phyloP scores from a whole-genome alignment of 2,888 invertebrate genomes.

The Ectropis crepuscularia region DNA sequence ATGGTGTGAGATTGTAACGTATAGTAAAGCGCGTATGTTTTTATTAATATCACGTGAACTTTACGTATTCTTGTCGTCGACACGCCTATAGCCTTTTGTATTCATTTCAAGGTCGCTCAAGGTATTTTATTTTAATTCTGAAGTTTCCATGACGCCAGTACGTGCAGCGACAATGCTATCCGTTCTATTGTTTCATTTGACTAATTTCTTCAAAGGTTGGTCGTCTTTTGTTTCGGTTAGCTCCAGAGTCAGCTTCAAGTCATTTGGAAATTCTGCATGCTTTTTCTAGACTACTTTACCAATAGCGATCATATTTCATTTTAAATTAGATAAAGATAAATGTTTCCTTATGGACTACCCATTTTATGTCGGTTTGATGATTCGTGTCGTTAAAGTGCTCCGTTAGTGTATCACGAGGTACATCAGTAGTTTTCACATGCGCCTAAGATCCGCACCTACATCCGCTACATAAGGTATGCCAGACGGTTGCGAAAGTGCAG shows the following conservation, averaged over 20 bases:
- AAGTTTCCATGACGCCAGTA: conserved; percentile 24
- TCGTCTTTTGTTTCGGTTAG: conserved; percentile 18
- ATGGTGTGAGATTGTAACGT: conserved; percentile 29
- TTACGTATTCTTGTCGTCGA: conserved; percentile 38
- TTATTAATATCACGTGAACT: conserved; percentile 41
- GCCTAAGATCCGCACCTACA: conserved; percentile 34
- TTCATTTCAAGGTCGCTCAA: conserved; percentile 28
- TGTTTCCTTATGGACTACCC: no score
- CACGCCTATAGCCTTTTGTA: conserved; percentile 26
- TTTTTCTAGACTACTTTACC: not conserved
- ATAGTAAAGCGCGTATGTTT: conserved; percentile 36
- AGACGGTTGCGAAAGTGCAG: conserved; percentile 72
- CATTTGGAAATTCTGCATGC: conserved; percentile 1
- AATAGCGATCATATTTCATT: conserved; percentile 7
- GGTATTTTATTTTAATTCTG: conserved; percentile 24
- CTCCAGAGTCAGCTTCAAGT: not conserved
- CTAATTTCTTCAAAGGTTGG: conserved; percentile 20
- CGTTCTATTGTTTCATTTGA: conserved; percentile 18
- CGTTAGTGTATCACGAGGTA: not conserved
- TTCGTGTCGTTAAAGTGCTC: no score
- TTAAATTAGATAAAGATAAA: no score
- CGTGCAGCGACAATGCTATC: conserved; percentile 24
- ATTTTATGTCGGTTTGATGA: no score
- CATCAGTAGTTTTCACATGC: conserved; percentile 29
- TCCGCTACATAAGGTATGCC: conserved; percentile 46